Base-by-base conservation (phyloP, 2,888 invertebrate species). In the Heliconius hortense region DNA sequence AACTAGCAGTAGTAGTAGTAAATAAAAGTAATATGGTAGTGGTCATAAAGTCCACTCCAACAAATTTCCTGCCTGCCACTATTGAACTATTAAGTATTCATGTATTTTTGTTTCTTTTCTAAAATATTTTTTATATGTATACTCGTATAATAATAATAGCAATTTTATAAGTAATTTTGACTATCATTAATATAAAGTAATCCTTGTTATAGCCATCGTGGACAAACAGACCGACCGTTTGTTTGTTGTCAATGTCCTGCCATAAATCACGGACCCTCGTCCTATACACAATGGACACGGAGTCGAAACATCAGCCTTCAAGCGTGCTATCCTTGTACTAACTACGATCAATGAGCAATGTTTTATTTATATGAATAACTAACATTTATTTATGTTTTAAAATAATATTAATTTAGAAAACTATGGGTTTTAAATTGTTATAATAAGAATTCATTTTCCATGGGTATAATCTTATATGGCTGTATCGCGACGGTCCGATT, bases 251-350 rank as follows among this genome's bases (percentile, higher is more conserved):
- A 85, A 88, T 88, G 87, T 85, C 85, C 85, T 83, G 80, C 84
- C 83, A 88, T 90, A 91, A 92, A 91, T 92, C 89, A 89, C 84
- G 82, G 83, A 92, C 92, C 92, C 92, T 90, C 86, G 90, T 91
- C 90, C 83, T 82, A 85, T 86, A 86, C 89, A 91, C 82, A 83
- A 82, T 82, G 82, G 82, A 81, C 79, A 78, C 70, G 76, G 79
- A 85, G 84, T 84, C 86, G 84, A 84, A 86, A 86, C 84, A 84
- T 85, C 86, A 80, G 78, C 80, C 78, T 79, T 81, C 79, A 77
- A 72, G 74, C 75, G 74, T 59, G 64, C 68, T 69, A 74, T 77
- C 68, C 75, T 67, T 67, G 67, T 62, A 74, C 72, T 79, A 76
- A 79, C 74, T 70, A 76, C 76, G 75, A 78, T 79, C 77, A 77